Percentiles rank a stretch among this genome's conserved stretches.
These are phyloP conservation scores for Cryptus viduatorius DNA, from an alignment of 2,888 invertebrate species.

Conservation along the genomic window DNA sequence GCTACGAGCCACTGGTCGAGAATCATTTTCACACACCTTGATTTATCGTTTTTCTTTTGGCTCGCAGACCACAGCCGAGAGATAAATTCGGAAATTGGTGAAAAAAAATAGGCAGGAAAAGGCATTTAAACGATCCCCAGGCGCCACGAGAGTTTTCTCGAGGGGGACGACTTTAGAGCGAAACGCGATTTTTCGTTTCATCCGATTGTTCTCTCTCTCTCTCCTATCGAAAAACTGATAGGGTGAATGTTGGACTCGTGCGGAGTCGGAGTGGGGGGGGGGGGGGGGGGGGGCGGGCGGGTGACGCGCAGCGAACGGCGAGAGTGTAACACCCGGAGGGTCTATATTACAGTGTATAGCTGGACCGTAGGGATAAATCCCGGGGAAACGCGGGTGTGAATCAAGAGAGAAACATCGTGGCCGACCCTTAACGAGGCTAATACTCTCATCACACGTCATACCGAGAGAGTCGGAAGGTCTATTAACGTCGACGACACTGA, in stretches of 20 bases:
- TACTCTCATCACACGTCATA: conserved; percentile 71
- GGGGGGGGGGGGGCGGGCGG: conserved; percentile 32
- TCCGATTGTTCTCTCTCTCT: conserved; percentile 46
- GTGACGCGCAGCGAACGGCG: conserved; percentile 34
- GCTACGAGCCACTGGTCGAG: conserved; percentile 30
- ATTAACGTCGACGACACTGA: conserved; percentile 78
- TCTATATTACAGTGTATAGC: conserved; percentile 44
- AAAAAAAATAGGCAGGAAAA: conserved; percentile 78
- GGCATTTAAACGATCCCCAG: conserved; percentile 80
- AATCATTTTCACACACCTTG: conserved; percentile 29
- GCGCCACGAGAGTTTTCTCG: conserved; percentile 69
- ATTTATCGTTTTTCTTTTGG: conserved; percentile 46
- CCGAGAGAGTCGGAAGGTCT: conserved; percentile 72
- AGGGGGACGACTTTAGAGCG: conserved; percentile 77
- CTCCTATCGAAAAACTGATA: background rate
- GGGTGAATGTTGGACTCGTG: background rate
- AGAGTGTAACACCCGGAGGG: conserved; percentile 61
- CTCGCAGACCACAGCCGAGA: conserved; percentile 30
- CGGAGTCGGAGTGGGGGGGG: conserved; percentile 21
- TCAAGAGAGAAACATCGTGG: conserved; percentile 66
- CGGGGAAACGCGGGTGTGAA: conserved; percentile 56
- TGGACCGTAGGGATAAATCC: conserved; percentile 57
- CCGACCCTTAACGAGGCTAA: conserved; percentile 80
- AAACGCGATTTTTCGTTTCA: conserved; percentile 78
- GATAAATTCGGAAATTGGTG: conserved; percentile 75